Conservation (phyloP, 2,113 vertebrate genomes). For the Burhinus bistriatus region DNA sequence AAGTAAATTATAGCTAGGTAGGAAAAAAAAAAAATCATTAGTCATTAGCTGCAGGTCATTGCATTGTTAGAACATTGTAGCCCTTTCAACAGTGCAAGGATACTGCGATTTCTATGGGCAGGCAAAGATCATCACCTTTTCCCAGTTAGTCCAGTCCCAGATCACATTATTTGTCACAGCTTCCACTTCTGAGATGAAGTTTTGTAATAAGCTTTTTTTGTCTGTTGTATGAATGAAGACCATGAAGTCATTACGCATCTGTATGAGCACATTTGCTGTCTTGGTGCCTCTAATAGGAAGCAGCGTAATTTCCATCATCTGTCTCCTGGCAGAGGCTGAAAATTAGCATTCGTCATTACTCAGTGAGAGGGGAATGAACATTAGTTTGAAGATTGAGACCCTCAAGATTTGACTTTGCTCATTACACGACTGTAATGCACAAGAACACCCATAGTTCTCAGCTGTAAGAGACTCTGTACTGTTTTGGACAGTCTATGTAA, state of each 20-base stretch:
- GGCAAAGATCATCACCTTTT: background rate
- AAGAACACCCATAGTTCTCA: background rate
- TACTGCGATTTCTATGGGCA: background rate
- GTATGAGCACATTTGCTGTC: background rate
- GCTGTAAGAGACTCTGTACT: background rate
- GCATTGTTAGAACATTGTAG: background rate
- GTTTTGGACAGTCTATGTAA: accelerated
- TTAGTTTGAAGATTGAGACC: background rate
- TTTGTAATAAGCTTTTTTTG: background rate
- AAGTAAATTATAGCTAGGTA: background rate
- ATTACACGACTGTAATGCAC: background rate
- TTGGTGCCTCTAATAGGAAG: background rate
- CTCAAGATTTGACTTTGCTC: background rate
- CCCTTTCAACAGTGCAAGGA: background rate
- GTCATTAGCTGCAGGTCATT: background rate
- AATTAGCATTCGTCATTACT: background rate
- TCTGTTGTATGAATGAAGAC: background rate
- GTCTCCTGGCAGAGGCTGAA: background rate
- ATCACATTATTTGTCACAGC: background rate
- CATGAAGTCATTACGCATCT: background rate
- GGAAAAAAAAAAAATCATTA: background rate
- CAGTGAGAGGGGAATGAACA: background rate
- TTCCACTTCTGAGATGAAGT: background rate
- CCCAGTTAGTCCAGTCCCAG: background rate
- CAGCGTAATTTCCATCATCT: background rate